These are phyloP conservation scores for Abramis brama DNA, from an alignment of 2,113 vertebrate species.

Conservation along the genomic window DNA sequence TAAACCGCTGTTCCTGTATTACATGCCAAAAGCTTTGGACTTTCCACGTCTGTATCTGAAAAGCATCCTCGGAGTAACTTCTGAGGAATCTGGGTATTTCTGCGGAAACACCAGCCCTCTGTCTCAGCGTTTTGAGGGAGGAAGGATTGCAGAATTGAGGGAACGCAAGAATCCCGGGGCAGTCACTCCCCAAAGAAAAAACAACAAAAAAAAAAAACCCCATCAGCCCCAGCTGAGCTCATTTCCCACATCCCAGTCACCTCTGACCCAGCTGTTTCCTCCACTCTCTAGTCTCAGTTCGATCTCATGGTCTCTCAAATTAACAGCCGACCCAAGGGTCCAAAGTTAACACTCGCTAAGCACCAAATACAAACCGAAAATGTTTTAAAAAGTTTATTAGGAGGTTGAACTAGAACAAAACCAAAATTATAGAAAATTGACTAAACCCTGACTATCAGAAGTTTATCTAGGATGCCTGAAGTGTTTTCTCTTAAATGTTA, in stretches of 20 bases:
- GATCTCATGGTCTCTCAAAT: not conserved
- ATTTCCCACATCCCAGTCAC: conserved; percentile 53
- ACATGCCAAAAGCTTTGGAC: not conserved
- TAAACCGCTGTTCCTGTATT: not conserved
- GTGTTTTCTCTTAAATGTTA: no score
- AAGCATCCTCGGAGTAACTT: not conserved
- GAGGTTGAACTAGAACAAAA: not conserved
- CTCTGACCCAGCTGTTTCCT: conserved; percentile 50
- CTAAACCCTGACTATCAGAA: no score
- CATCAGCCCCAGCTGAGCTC: conserved; percentile 23
- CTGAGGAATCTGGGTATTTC: not conserved
- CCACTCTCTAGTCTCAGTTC: conserved; percentile 17
- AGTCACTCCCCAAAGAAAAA: conserved; percentile 25
- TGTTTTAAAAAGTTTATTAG: not conserved
- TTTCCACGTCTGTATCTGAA: not conserved
- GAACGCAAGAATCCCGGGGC: not conserved
- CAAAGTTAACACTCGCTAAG: not conserved
- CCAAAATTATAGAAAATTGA: not conserved
- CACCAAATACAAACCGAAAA: not conserved
- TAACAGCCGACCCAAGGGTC: conserved; percentile 22
- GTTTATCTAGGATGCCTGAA: no score
- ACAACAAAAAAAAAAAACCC: conserved; percentile 17
- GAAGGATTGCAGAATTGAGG: conserved; percentile 5
- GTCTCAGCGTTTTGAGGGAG: not conserved
- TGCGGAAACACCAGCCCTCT: not conserved